Percentiles rank a stretch among this genome's conserved stretches.
phyloP scores from a whole-genome alignment of 1,140 invertebrate genomes.

The Drosophila nebulosa region DNA sequence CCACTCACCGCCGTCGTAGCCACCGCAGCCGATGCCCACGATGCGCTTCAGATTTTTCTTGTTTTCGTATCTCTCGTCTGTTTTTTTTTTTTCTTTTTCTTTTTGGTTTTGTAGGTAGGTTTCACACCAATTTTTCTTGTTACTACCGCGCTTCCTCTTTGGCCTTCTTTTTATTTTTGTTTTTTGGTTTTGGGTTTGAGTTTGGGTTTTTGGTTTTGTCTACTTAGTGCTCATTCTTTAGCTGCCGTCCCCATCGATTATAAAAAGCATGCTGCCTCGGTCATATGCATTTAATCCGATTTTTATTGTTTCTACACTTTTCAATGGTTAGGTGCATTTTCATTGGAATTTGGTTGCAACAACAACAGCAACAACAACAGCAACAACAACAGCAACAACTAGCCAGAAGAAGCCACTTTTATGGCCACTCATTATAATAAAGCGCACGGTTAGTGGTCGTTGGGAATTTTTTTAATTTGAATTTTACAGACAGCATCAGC shows the following conservation, averaged over 20 bases:
- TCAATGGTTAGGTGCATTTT: slow-evolving; percentile 74
- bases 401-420: slow-evolving; percentile 60
- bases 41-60: slow-evolving; percentile 58
- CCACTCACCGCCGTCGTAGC: slow-evolving; percentile 63
- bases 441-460: slow-evolving; percentile 76
- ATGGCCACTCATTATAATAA: slow-evolving; percentile 79
- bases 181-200: too few species aligned
- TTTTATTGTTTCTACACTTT: slow-evolving; percentile 80
- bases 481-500: slow-evolving; percentile 53
- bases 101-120: slow-evolving; percentile 51
- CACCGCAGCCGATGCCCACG: slow-evolving; percentile 15
- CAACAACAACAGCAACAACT: slow-evolving; percentile 18
- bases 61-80: slow-evolving; percentile 29
- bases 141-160: slow-evolving; percentile 56
- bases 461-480: slow-evolving; percentile 71
- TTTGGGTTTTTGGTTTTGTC: slow-evolving; percentile 16
- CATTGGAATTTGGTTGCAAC: slow-evolving; percentile 59
- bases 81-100: slow-evolving; percentile 5
- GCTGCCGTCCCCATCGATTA: slow-evolving; percentile 71
- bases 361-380: slow-evolving; percentile 21
- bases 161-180: slow-evolving; percentile 14
- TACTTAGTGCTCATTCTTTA: slow-evolving; percentile 36
- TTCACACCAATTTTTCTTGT: slow-evolving; percentile 73
- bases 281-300: slow-evolving; percentile 74
- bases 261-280: slow-evolving; percentile 52